Evolutionary conservation across 2,797 vertebrate genomes (phyloP).

Genomic region (Spea hammondii): DNA sequence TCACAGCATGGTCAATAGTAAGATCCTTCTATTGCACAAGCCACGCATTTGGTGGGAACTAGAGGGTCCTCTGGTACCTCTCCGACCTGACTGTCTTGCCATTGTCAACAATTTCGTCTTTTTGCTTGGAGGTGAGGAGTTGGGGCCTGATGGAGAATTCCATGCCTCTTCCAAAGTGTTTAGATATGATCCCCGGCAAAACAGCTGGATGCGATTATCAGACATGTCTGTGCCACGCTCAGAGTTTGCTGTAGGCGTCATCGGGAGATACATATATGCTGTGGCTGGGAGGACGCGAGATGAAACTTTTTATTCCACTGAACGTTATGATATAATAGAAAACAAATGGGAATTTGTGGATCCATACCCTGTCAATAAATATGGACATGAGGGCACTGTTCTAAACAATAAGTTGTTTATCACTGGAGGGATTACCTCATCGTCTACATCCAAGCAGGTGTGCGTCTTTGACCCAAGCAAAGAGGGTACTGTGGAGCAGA

Average conservation of each 20-base stretch:
- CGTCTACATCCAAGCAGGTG: conserved; percentile 97
- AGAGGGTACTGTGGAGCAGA: conserved; percentile 84
- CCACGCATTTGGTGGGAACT: conserved; percentile 98
- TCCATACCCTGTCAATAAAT: conserved; percentile 98
- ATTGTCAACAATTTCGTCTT: conserved; percentile 98
- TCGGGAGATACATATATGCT: conserved; percentile 93
- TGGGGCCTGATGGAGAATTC: conserved; percentile 95
- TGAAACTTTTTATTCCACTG: conserved; percentile 97
- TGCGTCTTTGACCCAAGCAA: conserved; percentile 96
- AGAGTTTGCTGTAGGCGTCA: conserved; percentile 96
- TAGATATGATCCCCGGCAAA: conserved; percentile 94
- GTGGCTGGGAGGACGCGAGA: conserved; percentile 96
- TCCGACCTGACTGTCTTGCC: conserved; percentile 93
- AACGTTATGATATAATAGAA: conserved; percentile 94
- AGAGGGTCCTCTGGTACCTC: conserved; percentile 94
- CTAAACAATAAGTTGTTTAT: conserved; percentile 92
- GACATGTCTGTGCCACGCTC: conserved; percentile 98
- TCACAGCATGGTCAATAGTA: conserved; percentile 99
- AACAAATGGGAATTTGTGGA: conserved; percentile 98
- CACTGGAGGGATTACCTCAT: conserved; percentile 97
- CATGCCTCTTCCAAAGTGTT: conserved; percentile 98
- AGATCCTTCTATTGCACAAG: conserved; percentile 95
- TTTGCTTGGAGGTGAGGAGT: conserved; percentile 93
- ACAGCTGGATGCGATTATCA: conserved; percentile 95
- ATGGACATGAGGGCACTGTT: conserved; percentile 95